Conservation (phyloP, 2,888 invertebrate species). For the Conchocele bisecta region DNA sequence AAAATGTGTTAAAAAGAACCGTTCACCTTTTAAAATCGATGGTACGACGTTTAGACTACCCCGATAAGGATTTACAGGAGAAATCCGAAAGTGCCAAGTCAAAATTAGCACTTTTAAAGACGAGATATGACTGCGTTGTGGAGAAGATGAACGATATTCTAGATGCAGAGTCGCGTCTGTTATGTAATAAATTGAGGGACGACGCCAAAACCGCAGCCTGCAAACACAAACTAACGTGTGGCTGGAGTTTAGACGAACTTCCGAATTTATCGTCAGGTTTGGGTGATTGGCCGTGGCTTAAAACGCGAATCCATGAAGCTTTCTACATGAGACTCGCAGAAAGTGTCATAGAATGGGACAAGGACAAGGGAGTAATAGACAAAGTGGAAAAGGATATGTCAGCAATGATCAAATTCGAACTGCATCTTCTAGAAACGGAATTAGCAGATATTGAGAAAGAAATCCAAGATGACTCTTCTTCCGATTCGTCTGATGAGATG, state of each 20-base stretch:
- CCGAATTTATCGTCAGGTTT: constrained; percentile 45
- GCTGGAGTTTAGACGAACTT: constrained; percentile 52
- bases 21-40: constrained; percentile 63
- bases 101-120: constrained; percentile 53
- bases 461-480: constrained; percentile 45
- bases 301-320: constrained; percentile 42
- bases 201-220: constrained; percentile 33
- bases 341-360: constrained; percentile 58
- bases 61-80: constrained; percentile 62
- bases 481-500: constrained; percentile 2
- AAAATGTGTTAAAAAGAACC: constrained; percentile 62
- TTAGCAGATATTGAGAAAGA: constrained; percentile 58
- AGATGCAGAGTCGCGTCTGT: constrained; percentile 30
- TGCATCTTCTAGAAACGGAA: constrained; percentile 63
- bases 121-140: constrained; percentile 46
- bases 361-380: constrained; percentile 40
- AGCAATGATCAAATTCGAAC: constrained; percentile 47
- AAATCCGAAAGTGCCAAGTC: constrained; percentile 46
- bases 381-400: constrained; percentile 51
- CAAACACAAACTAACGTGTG: constrained; percentile 31
- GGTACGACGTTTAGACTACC: constrained; percentile 59
- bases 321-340: constrained; percentile 49
- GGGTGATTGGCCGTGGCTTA: constrained; percentile 53
- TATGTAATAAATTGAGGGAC: constrained; percentile 32
- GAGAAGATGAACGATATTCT: constrained; percentile 38